Percentiles rank a stretch among this genome's conserved stretches.
Conservation (phyloP, 2,888 invertebrate species). For the Dorcus hopei region DNA sequence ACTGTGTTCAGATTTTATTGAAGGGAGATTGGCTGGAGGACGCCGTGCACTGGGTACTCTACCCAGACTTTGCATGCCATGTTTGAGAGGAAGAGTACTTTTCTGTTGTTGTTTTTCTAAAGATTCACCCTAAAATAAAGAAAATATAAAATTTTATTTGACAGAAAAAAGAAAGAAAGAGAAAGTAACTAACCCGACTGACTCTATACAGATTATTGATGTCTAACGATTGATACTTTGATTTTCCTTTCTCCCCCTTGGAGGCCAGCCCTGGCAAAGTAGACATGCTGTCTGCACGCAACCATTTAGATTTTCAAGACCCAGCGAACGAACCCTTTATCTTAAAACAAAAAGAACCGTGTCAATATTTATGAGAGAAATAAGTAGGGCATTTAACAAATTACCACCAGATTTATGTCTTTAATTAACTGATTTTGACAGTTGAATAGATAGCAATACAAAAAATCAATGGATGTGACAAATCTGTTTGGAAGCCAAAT, state of each 20-base stretch:
- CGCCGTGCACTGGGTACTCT: constrained; percentile 97
- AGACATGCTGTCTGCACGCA: constrained; percentile 95
- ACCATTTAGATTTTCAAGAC: constrained; percentile 81
- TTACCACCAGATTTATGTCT: too few relatives aligned
- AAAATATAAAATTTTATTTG: constrained; percentile 8
- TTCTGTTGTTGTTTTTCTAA: constrained; percentile 85
- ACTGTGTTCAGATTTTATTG: constrained; percentile 93
- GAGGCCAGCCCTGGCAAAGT: constrained; percentile 87
- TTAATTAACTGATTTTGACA: too few relatives aligned
- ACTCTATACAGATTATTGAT: constrained; percentile 95
- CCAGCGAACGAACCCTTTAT: constrained; percentile 74
- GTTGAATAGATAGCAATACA: too few relatives aligned
- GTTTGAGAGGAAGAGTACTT: constrained; percentile 90
- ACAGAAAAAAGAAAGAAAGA: neutral
- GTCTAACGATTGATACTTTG: constrained; percentile 95
- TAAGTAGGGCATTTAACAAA: too few relatives aligned
- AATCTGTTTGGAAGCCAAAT: too few relatives aligned
- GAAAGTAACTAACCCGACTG: constrained; percentile 66
- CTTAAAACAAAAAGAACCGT: constrained; percentile 44
- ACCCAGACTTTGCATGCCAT: constrained; percentile 99
- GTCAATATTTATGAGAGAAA: too few relatives aligned
- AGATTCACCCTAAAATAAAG: constrained; percentile 69
- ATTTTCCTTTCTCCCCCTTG: constrained; percentile 86
- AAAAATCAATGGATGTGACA: too few relatives aligned
- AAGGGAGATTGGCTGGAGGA: constrained; percentile 98